Evolutionary conservation across 2,888 invertebrate genomes (phyloP), one percentile per base, ranked within the genome.

Genomic region (Icerya purchasi): DNA sequence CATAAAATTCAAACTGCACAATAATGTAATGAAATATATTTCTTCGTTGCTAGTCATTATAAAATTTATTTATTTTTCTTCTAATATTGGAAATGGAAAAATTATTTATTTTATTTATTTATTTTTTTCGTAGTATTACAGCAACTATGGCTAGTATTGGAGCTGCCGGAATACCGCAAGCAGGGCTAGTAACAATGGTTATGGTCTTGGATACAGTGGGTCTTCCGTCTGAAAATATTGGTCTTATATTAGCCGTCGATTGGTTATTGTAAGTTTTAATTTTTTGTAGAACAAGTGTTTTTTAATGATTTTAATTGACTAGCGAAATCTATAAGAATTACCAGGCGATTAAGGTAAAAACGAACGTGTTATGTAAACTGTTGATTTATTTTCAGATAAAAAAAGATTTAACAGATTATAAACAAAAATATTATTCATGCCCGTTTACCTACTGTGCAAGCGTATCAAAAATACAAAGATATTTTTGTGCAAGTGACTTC

Each of bases 111-210:
- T 21, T 52, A 20, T 50, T 54, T 52, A 51, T 51, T 50, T 14
- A 56, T 22, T 61, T 61, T 63, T 54, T 61, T 68, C 70, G 53
- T 70, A 93, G 93, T 73, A 85, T 90, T 67, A 94, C 94, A 3
- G 93, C 96, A 22, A 97, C 96, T 1, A 84, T 93, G 59, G 96
- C 96, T 1, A 93, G 93, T 67, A 92, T 97, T 69, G 96, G 97
- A 62, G 96, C 96, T 20, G 94, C 96, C 10, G 93, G 94, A 54
- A 91, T 97, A 67, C 94, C 94, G 3, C 92, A 91, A 70, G 93
- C 93, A 23, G 93, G 93, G 52, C 79, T 94, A 67, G 88, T 93
- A 56, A 94, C 93, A 69, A 89, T 94, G 86, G 90, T 92, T 65
- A 89, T 91, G 86, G 91, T 92, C 59, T 75, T 92, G 66, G 89